Evolutionary conservation across 2,797 vertebrate genomes (phyloP).

Genomic region (Artibeus jamaicensis): DNA sequence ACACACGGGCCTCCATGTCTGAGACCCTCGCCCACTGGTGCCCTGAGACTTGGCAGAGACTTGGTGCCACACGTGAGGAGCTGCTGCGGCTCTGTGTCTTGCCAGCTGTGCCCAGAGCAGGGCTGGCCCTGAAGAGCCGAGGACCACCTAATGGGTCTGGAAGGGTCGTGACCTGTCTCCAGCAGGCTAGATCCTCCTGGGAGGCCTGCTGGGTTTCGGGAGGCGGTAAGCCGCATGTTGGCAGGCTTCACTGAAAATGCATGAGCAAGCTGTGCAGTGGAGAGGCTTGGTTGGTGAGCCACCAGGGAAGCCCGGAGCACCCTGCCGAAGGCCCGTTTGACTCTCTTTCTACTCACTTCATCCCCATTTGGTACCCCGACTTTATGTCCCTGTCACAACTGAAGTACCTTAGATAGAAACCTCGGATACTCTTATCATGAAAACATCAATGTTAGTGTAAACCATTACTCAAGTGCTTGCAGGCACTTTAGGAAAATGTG

Average conservation of each 20-base stretch:
- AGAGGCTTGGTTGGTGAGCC: neutral
- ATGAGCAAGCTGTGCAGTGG: neutral
- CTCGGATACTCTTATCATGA: neutral
- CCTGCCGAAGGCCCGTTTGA: neutral
- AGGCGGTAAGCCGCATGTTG: neutral
- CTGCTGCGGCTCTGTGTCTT: neutral
- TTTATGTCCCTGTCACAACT: neutral
- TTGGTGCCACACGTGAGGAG: fast-evolving
- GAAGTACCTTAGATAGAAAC: neutral
- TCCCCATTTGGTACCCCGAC: no score
- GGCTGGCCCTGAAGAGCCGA: neutral
- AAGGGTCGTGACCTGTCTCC: neutral
- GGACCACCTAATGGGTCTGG: neutral
- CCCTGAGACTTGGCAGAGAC: neutral
- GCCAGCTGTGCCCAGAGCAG: neutral
- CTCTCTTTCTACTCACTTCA: neutral
- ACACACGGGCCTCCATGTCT: neutral
- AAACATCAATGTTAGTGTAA: neutral
- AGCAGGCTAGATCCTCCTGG: neutral
- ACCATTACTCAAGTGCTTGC: neutral
- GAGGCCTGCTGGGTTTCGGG: neutral
- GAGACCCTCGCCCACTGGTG: neutral
- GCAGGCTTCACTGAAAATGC: neutral
- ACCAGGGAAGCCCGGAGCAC: no score
- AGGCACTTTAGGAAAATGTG: neutral